A percentile compares a stretch with the other conserved stretches of the same genome.
These are phyloP conservation scores for Nasonia longicornis DNA, from an alignment of 1,140 invertebrate genomes.

Conservation along the genomic window DNA sequence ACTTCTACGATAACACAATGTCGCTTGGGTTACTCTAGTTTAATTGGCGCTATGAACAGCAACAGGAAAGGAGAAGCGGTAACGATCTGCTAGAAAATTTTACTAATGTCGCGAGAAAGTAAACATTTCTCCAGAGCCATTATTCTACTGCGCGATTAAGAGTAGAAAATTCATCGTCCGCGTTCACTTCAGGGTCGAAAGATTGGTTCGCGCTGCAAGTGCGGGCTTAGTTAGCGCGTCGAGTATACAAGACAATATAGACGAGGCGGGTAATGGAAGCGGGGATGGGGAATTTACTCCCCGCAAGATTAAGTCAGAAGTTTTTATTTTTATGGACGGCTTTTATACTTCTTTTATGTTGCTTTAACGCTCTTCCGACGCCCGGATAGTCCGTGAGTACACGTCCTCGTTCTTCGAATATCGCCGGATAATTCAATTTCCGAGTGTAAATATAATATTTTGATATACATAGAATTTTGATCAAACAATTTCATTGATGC, in stretches of 20 bases:
- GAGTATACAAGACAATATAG: constrained; percentile 19
- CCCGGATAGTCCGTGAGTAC: neutral
- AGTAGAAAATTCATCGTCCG: neutral
- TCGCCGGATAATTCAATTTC: constrained; percentile 10
- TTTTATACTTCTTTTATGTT: constrained; percentile 52
- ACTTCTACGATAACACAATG: neutral
- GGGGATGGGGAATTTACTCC: constrained; percentile 51
- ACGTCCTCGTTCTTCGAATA: neutral
- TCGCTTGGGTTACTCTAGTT: neutral
- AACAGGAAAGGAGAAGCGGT: neutral
- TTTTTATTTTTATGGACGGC: constrained; percentile 50
- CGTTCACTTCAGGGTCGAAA: neutral
- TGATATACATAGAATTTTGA: too few relatives aligned
- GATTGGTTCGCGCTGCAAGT: constrained; percentile 1
- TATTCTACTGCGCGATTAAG: too few relatives aligned
- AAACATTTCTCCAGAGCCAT: too few relatives aligned
- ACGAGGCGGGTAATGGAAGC: constrained; percentile 50
- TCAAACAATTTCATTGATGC: too few relatives aligned
- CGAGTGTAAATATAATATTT: neutral
- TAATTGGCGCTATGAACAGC: neutral
- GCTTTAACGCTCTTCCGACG: constrained; percentile 14
- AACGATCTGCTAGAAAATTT: neutral
- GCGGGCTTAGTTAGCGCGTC: neutral
- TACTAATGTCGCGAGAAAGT: neutral
- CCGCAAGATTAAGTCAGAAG: constrained; percentile 50